phyloP scores from a whole-genome alignment of 2,797 vertebrate genomes.

The Hipposideros larvatus region DNA sequence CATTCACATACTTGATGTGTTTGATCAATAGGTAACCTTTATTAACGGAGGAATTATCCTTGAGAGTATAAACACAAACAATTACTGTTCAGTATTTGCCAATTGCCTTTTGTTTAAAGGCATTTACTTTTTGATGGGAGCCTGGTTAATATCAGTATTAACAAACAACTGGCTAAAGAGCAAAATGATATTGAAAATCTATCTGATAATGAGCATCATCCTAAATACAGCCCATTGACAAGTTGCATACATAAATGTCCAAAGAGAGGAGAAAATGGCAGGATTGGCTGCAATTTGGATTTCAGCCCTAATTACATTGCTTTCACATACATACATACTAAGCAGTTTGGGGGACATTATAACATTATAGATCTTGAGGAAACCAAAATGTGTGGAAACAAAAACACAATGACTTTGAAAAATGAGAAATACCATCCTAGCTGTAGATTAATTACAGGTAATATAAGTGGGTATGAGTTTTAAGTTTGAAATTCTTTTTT shows the following conservation, averaged over 20 bases:
- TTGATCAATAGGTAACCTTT: neutral
- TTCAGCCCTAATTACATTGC: neutral
- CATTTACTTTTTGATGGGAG: slow-evolving; percentile 37
- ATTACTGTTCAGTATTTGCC: neutral
- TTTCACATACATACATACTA: neutral
- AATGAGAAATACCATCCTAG: neutral
- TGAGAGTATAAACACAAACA: neutral
- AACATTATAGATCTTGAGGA: neutral
- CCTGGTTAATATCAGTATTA: neutral
- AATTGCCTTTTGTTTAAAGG: slow-evolving; percentile 24
- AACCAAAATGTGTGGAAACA: neutral
- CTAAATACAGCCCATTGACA: neutral
- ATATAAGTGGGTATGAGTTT: neutral
- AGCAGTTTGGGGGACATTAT: neutral
- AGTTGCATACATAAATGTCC: neutral
- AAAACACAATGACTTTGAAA: neutral
- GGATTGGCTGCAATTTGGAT: neutral
- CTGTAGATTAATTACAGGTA: neutral
- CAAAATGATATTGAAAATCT: neutral
- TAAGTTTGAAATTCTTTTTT: neutral
- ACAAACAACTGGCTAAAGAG: slow-evolving; percentile 26
- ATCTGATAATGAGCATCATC: neutral
- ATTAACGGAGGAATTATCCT: neutral
- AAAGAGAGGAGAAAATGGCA: neutral
- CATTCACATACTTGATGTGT: neutral